Percentiles rank a stretch among this genome's conserved stretches.
These are phyloP conservation scores for Pyralis farinalis DNA, from an alignment of 2,888 invertebrate species.

Conservation along the genomic window DNA sequence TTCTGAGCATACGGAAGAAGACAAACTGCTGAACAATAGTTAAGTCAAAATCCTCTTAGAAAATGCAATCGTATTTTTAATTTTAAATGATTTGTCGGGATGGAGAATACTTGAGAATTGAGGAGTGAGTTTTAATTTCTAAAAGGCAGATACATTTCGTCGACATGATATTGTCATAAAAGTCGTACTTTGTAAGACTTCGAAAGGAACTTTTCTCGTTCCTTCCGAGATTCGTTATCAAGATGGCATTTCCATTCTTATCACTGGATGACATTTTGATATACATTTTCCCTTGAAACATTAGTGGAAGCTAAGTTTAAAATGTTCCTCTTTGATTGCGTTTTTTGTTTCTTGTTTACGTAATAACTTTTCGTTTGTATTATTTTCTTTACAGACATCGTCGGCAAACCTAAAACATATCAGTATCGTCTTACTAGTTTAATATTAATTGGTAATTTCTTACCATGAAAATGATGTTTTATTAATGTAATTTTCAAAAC, in stretches of 20 bases:
- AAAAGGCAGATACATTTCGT: slow-evolving; percentile 20
- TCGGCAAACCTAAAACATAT: too few species aligned
- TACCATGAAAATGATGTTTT: too few species aligned
- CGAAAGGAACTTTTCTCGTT: slow-evolving; percentile 45
- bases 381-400: too few species aligned
- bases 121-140: background rate
- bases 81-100: background rate
- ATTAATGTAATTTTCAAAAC: too few species aligned
- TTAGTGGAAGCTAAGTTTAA: slow-evolving; percentile 10
- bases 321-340: background rate
- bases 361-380: background rate
- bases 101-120: background rate
- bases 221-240: slow-evolving; percentile 30
- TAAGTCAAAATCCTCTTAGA: too few species aligned
- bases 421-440: background rate
- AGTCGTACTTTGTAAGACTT: slow-evolving; percentile 32
- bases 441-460: background rate
- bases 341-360: background rate
- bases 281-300: slow-evolving; percentile 34
- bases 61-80: too few species aligned
- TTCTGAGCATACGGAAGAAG: too few species aligned
- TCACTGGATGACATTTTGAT: slow-evolving; percentile 42
- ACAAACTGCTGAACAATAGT: too few species aligned
- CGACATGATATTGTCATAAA: slow-evolving; percentile 34
- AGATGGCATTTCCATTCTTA: slow-evolving; percentile 49